phyloP scores from a whole-genome alignment of 1,140 invertebrate species.

The Diprion similis region DNA sequence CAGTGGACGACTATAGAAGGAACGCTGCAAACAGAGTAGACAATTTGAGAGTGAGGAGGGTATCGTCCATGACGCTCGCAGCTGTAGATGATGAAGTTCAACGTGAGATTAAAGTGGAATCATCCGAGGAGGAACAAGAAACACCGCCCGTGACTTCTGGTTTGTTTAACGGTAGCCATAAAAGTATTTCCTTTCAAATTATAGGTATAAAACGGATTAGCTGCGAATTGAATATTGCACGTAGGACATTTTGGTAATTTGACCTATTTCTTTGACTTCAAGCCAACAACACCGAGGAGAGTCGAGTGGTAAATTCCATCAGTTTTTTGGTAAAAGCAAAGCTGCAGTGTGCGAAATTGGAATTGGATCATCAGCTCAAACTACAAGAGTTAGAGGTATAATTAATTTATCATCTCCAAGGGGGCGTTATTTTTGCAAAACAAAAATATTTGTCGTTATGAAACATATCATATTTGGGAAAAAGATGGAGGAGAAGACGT shows the following conservation, averaged over 20 bases:
- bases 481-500: constrained; percentile 37
- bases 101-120: background rate
- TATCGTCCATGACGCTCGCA: background rate
- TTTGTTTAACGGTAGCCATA: no score
- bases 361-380: constrained; percentile 14
- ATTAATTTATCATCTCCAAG: background rate
- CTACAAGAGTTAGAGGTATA: constrained; percentile 9
- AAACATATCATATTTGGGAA: no score
- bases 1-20: background rate
- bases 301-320: background rate
- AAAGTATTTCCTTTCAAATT: no score
- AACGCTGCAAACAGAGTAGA: background rate
- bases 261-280: no score
- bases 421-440: background rate
- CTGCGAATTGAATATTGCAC: no score
- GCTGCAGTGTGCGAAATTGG: constrained; percentile 1
- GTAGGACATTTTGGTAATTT: no score
- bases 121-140: no score
- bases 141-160: no score
- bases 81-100: background rate
- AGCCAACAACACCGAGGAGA: background rate
- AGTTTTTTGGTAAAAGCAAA: background rate
- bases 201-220: no score
- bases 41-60: background rate
- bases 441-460: no score